Percentiles rank a stretch among this genome's conserved stretches.
Evolutionary conservation across 2,113 vertebrate genomes (phyloP).

Genomic region (Nannobrachium achirus): DNA sequence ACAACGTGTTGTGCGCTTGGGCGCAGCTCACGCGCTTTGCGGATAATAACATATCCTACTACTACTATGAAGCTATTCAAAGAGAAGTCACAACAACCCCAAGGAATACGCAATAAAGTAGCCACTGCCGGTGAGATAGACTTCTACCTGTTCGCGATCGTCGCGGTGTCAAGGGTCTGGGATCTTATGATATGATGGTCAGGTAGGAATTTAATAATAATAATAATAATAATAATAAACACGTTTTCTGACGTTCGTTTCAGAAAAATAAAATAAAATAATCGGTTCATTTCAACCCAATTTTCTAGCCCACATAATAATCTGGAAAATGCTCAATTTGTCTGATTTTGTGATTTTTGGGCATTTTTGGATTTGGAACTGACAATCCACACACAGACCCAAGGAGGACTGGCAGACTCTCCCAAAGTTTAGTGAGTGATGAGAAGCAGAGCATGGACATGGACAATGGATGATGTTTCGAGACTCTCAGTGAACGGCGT

Average conservation of each 20-base stretch:
- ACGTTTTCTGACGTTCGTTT: too few species aligned
- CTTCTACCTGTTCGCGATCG: neutral
- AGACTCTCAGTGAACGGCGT: slow-evolving; percentile 75
- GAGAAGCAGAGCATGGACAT: slow-evolving; percentile 29
- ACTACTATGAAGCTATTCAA: slow-evolving; percentile 37
- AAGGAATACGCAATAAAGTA: slow-evolving; percentile 7
- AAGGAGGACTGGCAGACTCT: too few species aligned
- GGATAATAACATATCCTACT: neutral
- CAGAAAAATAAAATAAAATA: too few species aligned
- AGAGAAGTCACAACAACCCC: slow-evolving; percentile 23
- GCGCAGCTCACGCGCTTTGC: slow-evolving; percentile 6
- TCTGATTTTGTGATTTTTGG: too few species aligned
- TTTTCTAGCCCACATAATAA: too few species aligned
- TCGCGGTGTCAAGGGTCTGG: neutral
- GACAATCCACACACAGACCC: too few species aligned
- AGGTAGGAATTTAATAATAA: too few species aligned
- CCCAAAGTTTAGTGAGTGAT: slow-evolving; percentile 41
- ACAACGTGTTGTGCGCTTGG: neutral
- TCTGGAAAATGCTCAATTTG: too few species aligned
- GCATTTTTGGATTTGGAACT: too few species aligned
- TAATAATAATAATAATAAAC: too few species aligned
- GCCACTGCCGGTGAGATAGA: neutral
- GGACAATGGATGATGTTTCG: slow-evolving; percentile 77
- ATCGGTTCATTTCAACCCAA: too few species aligned
- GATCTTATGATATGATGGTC: too few species aligned